Evolutionary conservation across 2,797 vertebrate species (phyloP).

Genomic region (Chiloscyllium punctatum): DNA sequence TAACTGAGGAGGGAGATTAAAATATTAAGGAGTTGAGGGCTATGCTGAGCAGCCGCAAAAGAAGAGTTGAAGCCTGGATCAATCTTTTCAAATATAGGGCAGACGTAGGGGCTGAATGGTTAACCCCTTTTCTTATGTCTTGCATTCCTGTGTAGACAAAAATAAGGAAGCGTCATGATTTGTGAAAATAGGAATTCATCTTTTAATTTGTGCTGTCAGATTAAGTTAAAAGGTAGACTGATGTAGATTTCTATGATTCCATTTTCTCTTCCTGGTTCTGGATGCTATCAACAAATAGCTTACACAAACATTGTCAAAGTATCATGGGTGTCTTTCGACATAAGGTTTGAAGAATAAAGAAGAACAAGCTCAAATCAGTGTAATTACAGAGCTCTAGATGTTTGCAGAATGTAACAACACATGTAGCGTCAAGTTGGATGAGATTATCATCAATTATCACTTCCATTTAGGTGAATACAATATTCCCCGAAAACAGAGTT

Average conservation of each 20-base stretch:
- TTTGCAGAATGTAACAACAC: background rate
- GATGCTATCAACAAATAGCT: background rate
- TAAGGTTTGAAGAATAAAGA: background rate
- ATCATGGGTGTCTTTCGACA: background rate
- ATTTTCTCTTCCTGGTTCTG: background rate
- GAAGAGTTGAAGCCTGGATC: no score
- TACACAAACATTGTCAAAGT: background rate
- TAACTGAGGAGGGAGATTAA: no score
- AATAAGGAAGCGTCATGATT: background rate
- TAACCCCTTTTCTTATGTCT: no score
- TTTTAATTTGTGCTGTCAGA: background rate
- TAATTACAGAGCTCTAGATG: constrained; percentile 3
- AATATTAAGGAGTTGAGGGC: no score
- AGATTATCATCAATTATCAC: background rate
- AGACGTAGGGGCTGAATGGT: no score
- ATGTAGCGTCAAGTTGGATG: background rate
- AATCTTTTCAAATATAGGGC: no score
- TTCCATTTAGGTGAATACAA: background rate
- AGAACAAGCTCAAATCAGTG: background rate
- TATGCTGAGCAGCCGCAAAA: no score
- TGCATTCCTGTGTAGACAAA: no score
- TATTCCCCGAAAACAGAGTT: background rate
- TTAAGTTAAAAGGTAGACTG: background rate
- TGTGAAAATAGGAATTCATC: no score
- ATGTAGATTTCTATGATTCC: background rate